These are phyloP conservation scores for Actias luna DNA, from an alignment of 2,888 invertebrate species.

Conservation along the genomic window DNA sequence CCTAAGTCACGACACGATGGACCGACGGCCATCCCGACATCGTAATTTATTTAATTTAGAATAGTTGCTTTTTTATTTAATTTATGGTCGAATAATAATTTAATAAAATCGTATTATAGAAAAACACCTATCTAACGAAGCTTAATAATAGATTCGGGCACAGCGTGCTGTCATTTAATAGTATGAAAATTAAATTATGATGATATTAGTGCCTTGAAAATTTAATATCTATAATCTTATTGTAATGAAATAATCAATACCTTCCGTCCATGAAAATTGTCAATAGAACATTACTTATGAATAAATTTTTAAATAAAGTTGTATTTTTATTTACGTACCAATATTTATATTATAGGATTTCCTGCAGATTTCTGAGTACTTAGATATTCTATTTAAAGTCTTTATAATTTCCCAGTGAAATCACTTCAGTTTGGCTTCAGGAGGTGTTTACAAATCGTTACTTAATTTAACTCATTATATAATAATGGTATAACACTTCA, in stretches of 20 bases:
- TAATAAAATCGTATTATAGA: conserved; percentile 69
- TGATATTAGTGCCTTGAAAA: conserved; percentile 67
- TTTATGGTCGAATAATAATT: conserved; percentile 74
- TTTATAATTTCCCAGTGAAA: too few relatives aligned
- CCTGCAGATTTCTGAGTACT: neutral
- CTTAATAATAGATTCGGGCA: conserved; percentile 63
- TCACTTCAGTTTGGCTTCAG: too few relatives aligned
- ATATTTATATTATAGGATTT: neutral
- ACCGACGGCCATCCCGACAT: conserved; percentile 81
- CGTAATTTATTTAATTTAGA: conserved; percentile 80
- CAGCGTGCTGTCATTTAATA: conserved; percentile 58
- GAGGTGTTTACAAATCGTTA: too few relatives aligned
- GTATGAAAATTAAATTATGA: conserved; percentile 57
- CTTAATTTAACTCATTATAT: too few relatives aligned
- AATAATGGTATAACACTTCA: too few relatives aligned
- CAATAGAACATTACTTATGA: conserved; percentile 68
- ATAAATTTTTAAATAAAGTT: conserved; percentile 55
- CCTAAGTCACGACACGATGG: conserved; percentile 80
- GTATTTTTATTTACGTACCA: conserved; percentile 30
- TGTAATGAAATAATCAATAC: conserved; percentile 51
- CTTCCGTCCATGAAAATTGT: conserved; percentile 67
- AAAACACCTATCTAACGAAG: conserved; percentile 49
- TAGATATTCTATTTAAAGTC: neutral
- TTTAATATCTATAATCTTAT: conserved; percentile 37
- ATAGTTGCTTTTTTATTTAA: conserved; percentile 67